Conservation (phyloP, 2,888 invertebrate species). For the Aricia artaxerxes region DNA sequence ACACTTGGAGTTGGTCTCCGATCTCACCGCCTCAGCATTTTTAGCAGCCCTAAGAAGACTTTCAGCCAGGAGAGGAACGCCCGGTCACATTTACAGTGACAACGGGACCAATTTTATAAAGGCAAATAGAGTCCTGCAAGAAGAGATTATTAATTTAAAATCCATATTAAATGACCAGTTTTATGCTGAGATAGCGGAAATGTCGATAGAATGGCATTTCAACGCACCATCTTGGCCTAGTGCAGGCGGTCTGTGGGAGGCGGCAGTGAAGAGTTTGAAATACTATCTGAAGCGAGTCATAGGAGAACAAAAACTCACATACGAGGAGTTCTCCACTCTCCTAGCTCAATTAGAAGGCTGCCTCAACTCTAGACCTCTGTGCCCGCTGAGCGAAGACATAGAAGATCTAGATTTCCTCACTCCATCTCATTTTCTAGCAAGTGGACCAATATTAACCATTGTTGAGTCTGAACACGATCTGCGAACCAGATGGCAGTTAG, state of each 20-base stretch:
- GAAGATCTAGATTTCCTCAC: no score
- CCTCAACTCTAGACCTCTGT: no score
- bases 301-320: constrained; percentile 43
- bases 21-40: no score
- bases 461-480: no score
- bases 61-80: constrained; percentile 43
- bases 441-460: no score
- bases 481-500: no score
- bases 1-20: constrained; percentile 44
- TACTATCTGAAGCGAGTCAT: constrained; percentile 42
- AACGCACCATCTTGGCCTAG: no score
- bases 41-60: constrained; percentile 40
- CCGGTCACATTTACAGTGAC: constrained; percentile 44
- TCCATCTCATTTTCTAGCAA: no score
- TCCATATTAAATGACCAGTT: neutral
- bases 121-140: constrained; percentile 39
- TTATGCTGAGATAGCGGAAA: constrained; percentile 38
- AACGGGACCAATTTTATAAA: constrained; percentile 44
- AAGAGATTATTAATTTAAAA: constrained; percentile 30
- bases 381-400: no score
- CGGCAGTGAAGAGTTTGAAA: no score
- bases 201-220: no score
- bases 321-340: constrained; percentile 42
- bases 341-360: constrained; percentile 43
- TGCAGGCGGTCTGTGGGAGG: no score